Base-by-base conservation (phyloP, 2,113 vertebrate genomes). In the Gila orcuttii region DNA sequence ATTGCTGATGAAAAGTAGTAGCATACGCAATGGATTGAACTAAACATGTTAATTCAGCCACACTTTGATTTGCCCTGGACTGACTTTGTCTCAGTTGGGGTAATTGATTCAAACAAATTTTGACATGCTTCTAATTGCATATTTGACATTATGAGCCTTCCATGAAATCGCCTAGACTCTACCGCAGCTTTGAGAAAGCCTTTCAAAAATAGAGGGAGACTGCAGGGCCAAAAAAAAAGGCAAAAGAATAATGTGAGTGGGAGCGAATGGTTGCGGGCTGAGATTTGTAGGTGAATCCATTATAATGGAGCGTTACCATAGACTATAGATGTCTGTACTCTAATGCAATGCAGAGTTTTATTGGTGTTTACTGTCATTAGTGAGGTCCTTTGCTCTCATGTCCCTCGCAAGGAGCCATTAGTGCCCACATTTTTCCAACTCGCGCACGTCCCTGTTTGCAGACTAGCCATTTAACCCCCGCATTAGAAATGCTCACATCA, bases 111-210 rank as follows among this genome's bases (percentile, higher is more conserved):
- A 81, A 91, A 84, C 89, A 86, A 86, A 83, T 89, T 91, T 86
- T 89, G 86, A 89, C 83, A 85, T 69, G 84, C 79, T 89, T 80
- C 77, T 92, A 90, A 93, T 93, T 91, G 88, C 78, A 82, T 88
- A 85, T 91, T 90, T 91, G 91, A 91, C 89, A 87, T 92, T 87
- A 88, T 80, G 83, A 84, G 81, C 82, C 83, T 83, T 21, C 59
- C 88, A 87, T 91, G 89, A 87, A 88, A 90, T 89, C 66, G 47
- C 31, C 1, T 85, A 62, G 31, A 86, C 73, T 79, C 73, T 76
- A 59, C 39, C 85, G 60, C 47, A 84, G 87, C 68, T 79, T 12
- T 73, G 88, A 36, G 25, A 69, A n/a, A 33, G 36, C 6, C 2
- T 59, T 66, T 64, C 23, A 75, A 42, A 83, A 85, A 88, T 84